Percentiles rank a stretch among this genome's conserved stretches.
Conservation (phyloP, 2,113 vertebrate genomes). For the Heterotilapia buettikoferi region DNA sequence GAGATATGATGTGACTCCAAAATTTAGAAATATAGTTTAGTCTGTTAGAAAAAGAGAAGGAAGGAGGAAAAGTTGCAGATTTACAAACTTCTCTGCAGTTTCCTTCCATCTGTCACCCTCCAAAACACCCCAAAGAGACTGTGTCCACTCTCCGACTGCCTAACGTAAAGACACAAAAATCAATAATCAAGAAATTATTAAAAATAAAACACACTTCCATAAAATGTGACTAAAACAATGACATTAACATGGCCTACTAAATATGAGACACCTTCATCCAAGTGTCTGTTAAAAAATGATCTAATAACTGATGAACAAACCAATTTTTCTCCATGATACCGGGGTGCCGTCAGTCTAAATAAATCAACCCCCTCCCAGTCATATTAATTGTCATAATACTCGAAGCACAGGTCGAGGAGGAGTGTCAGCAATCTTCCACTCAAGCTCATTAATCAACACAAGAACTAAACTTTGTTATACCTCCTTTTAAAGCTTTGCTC, state of each 20-base stretch:
- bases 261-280: neutral
- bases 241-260: neutral
- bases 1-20: neutral
- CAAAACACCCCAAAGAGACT: neutral
- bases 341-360: neutral
- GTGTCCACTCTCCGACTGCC: neutral
- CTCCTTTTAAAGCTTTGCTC: neutral
- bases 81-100: neutral
- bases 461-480: neutral
- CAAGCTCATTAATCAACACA: neutral
- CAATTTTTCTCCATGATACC: neutral
- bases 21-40: neutral
- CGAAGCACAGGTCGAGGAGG: neutral
- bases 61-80: neutral
- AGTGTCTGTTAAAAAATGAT: neutral
- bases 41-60: neutral
- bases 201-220: neutral
- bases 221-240: neutral
- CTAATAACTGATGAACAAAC: neutral
- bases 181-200: neutral
- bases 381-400: neutral
- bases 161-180: neutral
- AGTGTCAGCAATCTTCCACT: neutral
- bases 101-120: neutral
- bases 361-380: neutral